Evolutionary conservation across 1,140 invertebrate species (phyloP).

Genomic region (Pogonomyrmex barbatus): DNA sequence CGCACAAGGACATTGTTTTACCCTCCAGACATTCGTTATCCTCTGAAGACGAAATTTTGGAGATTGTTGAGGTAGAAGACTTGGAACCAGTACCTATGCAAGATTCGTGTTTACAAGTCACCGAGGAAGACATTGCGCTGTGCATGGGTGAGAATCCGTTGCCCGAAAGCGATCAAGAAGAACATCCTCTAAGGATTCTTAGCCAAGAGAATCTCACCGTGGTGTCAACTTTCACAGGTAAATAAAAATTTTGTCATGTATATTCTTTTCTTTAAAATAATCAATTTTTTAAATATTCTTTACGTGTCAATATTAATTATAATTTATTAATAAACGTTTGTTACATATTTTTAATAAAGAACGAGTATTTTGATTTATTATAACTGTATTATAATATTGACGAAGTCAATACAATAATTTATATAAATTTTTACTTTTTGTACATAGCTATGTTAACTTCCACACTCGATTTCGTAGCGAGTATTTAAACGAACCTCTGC

Average conservation of each 20-base stretch:
- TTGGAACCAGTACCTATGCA: slow-evolving; percentile 93
- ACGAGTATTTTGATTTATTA: not conserved
- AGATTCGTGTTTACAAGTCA: slow-evolving; percentile 94
- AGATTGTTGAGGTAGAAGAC: slow-evolving; percentile 94
- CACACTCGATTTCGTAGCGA: not conserved
- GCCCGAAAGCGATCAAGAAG: slow-evolving; percentile 90
- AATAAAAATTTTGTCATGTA: slow-evolving; percentile 25
- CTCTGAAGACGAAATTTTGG: slow-evolving; percentile 90
- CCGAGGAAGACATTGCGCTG: slow-evolving; percentile 95
- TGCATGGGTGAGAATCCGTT: slow-evolving; percentile 94
- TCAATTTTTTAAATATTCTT: not conserved
- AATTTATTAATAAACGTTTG: not conserved
- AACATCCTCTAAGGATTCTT: slow-evolving; percentile 94
- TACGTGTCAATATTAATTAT: not conserved
- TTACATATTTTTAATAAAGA: slow-evolving; percentile 1
- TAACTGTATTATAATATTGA: not conserved
- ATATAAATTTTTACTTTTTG: slow-evolving; percentile 1
- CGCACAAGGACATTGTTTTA: slow-evolving; percentile 83
- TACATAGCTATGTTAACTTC: not conserved
- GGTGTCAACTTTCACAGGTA: slow-evolving; percentile 93
- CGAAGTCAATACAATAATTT: not conserved
- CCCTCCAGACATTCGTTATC: slow-evolving; percentile 83
- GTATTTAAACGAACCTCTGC: slow-evolving; percentile 41
- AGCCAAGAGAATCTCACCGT: slow-evolving; percentile 96
- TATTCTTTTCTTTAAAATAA: not conserved